Evolutionary conservation across 2,113 vertebrate genomes (phyloP).

Genomic region (Cromileptes altivelis): DNA sequence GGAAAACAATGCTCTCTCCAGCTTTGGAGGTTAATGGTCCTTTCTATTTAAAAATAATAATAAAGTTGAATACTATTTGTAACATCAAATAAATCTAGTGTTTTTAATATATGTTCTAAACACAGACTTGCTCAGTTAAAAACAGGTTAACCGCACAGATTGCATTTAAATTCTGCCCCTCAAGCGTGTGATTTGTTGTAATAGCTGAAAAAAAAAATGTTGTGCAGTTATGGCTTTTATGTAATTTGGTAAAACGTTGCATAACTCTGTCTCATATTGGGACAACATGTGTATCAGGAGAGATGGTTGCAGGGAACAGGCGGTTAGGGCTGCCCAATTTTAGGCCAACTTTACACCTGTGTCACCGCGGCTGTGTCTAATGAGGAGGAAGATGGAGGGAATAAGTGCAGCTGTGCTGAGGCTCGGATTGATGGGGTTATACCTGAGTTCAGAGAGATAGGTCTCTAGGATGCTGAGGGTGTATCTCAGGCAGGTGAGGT

Average conservation of each 20-base stretch:
- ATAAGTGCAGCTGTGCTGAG: slow-evolving; percentile 44
- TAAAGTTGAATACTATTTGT: neutral
- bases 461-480: slow-evolving; percentile 10
- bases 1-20: neutral
- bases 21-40: neutral
- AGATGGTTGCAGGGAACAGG: neutral
- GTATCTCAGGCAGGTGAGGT: slow-evolving; percentile 1
- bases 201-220: neutral
- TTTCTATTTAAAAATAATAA: neutral
- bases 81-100: neutral
- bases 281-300: neutral
- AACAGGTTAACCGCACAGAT: neutral
- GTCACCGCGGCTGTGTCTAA: slow-evolving; percentile 49
- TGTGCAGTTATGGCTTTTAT: neutral
- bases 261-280: slow-evolving; percentile 1
- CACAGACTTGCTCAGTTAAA: neutral
- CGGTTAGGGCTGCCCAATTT: neutral
- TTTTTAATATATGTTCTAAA: neutral
- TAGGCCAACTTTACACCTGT: slow-evolving; percentile 41
- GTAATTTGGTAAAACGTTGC: slow-evolving; percentile 16
- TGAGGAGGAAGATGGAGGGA: slow-evolving; percentile 32
- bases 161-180: neutral
- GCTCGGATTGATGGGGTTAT: slow-evolving; percentile 38
- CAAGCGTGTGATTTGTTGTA: neutral
- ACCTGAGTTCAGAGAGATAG: slow-evolving; percentile 26